Evolutionary conservation across 2,888 invertebrate species (phyloP).

Genomic region (Sphaerophoria rueppellii): DNA sequence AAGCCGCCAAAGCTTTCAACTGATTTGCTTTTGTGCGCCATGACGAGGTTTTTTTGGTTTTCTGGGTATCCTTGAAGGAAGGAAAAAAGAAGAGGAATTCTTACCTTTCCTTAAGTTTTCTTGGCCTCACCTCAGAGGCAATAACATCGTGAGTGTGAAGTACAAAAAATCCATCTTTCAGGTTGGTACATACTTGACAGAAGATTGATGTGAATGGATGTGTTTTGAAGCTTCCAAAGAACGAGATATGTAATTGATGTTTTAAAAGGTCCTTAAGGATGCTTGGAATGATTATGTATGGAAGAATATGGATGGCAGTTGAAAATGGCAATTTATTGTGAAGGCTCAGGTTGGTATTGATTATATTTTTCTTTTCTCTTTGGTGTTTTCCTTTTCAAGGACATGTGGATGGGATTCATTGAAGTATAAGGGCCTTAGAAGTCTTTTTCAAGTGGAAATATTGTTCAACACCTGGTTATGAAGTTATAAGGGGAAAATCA

Average conservation of each 20-base stretch:
- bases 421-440: not conserved
- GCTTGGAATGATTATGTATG: slow-evolving; percentile 38
- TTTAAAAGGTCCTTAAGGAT: slow-evolving; percentile 48
- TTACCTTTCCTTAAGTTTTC: too few species aligned
- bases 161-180: slow-evolving; percentile 2
- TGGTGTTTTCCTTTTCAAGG: not conserved
- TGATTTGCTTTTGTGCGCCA: slow-evolving; percentile 60
- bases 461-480: too few species aligned
- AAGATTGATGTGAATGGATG: slow-evolving; percentile 61
- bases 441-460: too few species aligned
- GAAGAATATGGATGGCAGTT: slow-evolving; percentile 30
- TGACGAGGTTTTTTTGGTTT: slow-evolving; percentile 1
- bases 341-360: not conserved
- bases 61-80: slow-evolving; percentile 15
- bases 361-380: not conserved
- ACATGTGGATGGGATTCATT: slow-evolving; percentile 1
- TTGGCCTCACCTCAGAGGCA: too few species aligned
- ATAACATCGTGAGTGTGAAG: not conserved
- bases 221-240: slow-evolving; percentile 16
- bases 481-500: too few species aligned
- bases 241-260: slow-evolving; percentile 37
- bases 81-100: not conserved
- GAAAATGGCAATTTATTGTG: slow-evolving; percentile 31
- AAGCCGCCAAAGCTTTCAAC: slow-evolving; percentile 65
- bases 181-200: not conserved